Evolutionary conservation across 2,797 vertebrate genomes (phyloP).

Genomic region (Salmo trutta): DNA sequence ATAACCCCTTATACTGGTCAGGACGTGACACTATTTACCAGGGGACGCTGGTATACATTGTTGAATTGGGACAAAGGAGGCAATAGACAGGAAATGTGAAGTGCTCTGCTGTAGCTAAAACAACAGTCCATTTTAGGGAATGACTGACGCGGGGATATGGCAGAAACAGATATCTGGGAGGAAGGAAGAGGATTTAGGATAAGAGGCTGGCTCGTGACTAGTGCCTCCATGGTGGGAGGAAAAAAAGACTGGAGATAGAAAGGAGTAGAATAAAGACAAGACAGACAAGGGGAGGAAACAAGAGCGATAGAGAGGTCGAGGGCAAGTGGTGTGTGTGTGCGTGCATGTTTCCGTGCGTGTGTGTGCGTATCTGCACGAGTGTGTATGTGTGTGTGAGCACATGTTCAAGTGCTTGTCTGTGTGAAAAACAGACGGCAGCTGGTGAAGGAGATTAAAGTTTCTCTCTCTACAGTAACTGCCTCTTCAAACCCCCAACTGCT

Average conservation of each 20-base stretch:
- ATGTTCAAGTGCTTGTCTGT: not conserved
- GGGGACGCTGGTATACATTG: not conserved
- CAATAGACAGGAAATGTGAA: no score
- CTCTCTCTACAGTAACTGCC: constrained; percentile 36
- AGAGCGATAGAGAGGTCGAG: constrained; percentile 15
- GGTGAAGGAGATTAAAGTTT: constrained; percentile 65
- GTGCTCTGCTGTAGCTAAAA: not conserved
- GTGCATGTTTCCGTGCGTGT: no score
- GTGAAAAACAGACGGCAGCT: constrained; percentile 67
- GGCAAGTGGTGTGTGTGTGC: not conserved
- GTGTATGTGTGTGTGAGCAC: no score
- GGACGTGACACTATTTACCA: not conserved
- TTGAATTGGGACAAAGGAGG: no score
- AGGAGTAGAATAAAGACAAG: not conserved
- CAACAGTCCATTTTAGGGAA: not conserved
- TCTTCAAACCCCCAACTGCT: constrained; percentile 50
- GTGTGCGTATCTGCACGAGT: no score
- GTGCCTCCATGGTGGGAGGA: not conserved
- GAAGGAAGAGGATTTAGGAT: not conserved
- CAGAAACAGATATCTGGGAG: not conserved
- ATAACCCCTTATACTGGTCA: no score
- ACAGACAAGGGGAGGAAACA: constrained; percentile 35
- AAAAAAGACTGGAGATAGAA: not conserved
- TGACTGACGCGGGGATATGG: not conserved
- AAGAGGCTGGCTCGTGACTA: not conserved